Conservation (phyloP, 1,140 invertebrate genomes). For the Pseudobourletiella spinata region DNA sequence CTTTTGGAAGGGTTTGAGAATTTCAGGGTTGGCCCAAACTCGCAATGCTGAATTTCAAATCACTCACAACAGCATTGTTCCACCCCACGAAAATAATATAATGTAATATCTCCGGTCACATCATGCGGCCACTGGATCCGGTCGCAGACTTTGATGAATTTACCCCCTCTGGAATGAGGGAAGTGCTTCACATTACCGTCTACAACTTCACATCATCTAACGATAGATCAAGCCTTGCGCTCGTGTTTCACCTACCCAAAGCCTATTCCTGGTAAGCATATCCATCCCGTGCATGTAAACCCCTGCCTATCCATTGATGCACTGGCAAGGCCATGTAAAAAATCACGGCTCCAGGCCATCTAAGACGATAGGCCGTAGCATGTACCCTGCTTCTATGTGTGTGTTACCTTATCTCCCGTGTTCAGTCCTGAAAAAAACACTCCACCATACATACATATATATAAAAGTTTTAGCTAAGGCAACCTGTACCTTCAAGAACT, state of each 20-base stretch:
- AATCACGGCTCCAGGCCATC: background rate
- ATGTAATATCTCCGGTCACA: conserved; percentile 95
- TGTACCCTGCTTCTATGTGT: background rate
- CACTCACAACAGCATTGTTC: conserved; percentile 1
- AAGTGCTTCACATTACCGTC: conserved; percentile 22
- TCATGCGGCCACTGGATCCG: conserved; percentile 87
- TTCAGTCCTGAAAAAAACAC: background rate
- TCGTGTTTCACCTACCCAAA: too few relatives aligned
- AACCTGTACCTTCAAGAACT: too few relatives aligned
- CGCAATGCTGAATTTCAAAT: background rate
- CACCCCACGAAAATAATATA: conserved; percentile 83
- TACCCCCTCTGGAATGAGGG: conserved; percentile 69
- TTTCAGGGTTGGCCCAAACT: too few relatives aligned
- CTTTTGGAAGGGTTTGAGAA: too few relatives aligned
- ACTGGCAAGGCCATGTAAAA: background rate
- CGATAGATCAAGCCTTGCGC: too few relatives aligned
- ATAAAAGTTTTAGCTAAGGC: too few relatives aligned
- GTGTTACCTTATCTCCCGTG: background rate
- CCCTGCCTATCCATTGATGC: background rate
- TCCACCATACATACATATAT: background rate
- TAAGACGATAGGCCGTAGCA: too few relatives aligned
- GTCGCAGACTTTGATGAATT: conserved; percentile 86
- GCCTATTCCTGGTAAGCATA: too few relatives aligned
- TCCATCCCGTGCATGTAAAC: background rate
- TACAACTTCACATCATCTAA: too few relatives aligned